Evolutionary conservation across 1,140 invertebrate species (phyloP).

Genomic region (Aporrectodea caliginosa): DNA sequence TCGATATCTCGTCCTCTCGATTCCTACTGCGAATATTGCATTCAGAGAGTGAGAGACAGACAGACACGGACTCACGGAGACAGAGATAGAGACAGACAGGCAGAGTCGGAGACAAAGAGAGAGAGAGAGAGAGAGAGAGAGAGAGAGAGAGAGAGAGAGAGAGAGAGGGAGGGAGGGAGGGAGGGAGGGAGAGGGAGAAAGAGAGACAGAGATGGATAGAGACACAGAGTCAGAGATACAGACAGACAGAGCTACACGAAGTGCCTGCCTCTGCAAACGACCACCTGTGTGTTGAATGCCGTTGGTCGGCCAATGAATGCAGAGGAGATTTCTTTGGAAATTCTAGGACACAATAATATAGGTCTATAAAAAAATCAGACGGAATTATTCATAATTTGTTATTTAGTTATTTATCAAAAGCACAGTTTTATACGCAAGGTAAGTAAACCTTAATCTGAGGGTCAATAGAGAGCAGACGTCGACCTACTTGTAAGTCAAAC

Average conservation of each 20-base stretch:
- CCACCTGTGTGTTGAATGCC: not conserved
- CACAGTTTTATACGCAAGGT: too few species aligned
- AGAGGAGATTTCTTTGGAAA: not conserved
- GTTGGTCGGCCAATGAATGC: not conserved
- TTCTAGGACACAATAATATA: too few species aligned
- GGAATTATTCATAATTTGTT: too few species aligned
- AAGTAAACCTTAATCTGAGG: too few species aligned
- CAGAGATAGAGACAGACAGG: not conserved
- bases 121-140: slow-evolving; percentile 1
- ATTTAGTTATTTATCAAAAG: too few species aligned
- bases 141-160: not conserved
- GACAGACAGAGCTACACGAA: not conserved
- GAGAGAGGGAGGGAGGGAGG: not conserved
- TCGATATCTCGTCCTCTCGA: too few species aligned
- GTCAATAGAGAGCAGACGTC: too few species aligned
- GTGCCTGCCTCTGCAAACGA: not conserved
- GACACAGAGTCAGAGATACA: not conserved
- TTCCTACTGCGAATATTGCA: too few species aligned
- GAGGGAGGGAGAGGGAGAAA: not conserved
- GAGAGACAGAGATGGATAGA: not conserved
- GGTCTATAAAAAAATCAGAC: too few species aligned
- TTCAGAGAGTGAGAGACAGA: not conserved
- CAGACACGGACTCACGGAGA: not conserved
- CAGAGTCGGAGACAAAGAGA: not conserved
- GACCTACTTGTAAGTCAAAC: too few species aligned